Percentiles rank a stretch among this genome's conserved stretches.
Evolutionary conservation across 2,113 vertebrate species (phyloP).

Genomic region (Prunella fulvescens): DNA sequence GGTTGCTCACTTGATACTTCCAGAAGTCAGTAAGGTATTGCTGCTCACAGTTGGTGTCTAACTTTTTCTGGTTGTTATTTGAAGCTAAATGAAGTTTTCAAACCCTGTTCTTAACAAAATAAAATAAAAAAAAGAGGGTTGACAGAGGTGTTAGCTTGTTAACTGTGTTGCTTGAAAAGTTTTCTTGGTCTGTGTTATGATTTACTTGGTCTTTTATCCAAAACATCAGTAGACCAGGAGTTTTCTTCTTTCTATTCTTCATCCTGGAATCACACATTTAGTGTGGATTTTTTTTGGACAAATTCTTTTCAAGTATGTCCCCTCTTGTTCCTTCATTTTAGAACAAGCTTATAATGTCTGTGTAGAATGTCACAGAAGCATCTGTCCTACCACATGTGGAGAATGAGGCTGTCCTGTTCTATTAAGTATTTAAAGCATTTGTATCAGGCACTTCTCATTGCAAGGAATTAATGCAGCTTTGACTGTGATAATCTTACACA

Average conservation of each 20-base stretch:
- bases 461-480: not conserved
- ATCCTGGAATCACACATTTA: not conserved
- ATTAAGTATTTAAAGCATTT: not conserved
- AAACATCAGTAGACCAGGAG: not conserved
- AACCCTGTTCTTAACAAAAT: not conserved
- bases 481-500: not conserved
- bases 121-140: not conserved
- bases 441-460: not conserved
- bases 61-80: not conserved
- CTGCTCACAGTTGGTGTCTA: not conserved
- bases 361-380: not conserved
- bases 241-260: not conserved
- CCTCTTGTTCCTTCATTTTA: not conserved
- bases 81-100: not conserved
- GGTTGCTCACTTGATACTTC: not conserved
- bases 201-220: not conserved
- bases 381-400: not conserved
- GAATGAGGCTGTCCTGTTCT: not conserved
- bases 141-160: not conserved
- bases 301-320: not conserved
- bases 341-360: not conserved
- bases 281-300: not conserved
- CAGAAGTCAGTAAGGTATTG: not conserved
- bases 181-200: not conserved
- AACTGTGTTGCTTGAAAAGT: not conserved